Evolutionary conservation across 1,140 invertebrate species (phyloP).

Genomic region (Metaphire vulgaris): DNA sequence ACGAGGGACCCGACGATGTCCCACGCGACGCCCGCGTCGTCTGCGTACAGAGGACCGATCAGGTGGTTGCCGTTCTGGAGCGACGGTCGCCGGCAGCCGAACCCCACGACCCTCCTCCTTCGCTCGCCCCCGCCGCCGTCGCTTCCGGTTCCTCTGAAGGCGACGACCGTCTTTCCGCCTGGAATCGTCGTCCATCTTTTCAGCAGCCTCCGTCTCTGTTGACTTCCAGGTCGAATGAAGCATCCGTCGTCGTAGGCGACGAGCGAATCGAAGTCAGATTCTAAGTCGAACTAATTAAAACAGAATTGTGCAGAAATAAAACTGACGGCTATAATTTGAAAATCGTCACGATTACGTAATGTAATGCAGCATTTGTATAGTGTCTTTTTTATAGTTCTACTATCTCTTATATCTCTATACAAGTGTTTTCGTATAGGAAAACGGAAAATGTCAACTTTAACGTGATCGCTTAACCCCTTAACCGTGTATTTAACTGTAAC

Average conservation of each 20-base stretch:
- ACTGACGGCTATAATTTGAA: too few relatives aligned
- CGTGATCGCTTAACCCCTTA: too few relatives aligned
- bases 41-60: constrained; percentile 17
- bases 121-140: too few relatives aligned
- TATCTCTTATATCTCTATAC: too few relatives aligned
- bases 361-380: too few relatives aligned
- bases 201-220: neutral
- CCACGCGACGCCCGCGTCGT: neutral
- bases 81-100: constrained; percentile 12
- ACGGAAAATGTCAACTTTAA: too few relatives aligned
- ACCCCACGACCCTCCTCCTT: neutral
- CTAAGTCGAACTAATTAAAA: too few relatives aligned
- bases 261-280: constrained; percentile 7
- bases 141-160: neutral
- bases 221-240: constrained; percentile 13
- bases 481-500: too few relatives aligned
- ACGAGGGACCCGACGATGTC: neutral
- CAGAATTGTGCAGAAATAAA: too few relatives aligned
- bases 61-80: constrained; percentile 4
- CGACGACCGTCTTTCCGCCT: constrained; percentile 10
- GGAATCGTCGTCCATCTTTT: constrained; percentile 3
- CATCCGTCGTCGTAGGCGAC: constrained; percentile 11
- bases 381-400: too few relatives aligned
- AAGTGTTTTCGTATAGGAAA: too few relatives aligned
- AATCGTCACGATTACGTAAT: too few relatives aligned